Evolutionary conservation across 2,888 invertebrate genomes (phyloP), one percentile per base, ranked within the genome.

Genomic region (Tubulanus polymorphus): DNA sequence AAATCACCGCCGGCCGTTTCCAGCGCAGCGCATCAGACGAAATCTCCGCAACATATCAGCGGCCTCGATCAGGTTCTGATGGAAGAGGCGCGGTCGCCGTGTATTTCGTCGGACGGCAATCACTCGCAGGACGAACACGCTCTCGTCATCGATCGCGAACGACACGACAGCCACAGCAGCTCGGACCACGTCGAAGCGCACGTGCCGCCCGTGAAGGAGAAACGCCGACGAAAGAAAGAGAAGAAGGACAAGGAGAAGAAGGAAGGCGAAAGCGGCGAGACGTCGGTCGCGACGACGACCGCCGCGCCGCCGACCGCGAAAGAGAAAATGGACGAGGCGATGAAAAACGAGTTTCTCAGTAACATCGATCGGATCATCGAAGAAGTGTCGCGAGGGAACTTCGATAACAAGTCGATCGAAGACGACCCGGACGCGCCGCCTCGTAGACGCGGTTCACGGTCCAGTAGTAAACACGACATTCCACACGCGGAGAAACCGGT

Each of bases 301-400:
- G 15, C 48, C 3, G 26, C 47, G 8, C 6, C 47, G 1, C 41
- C 52, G 15, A 26, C 35, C n/a, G 10, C 52, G 5, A 35, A n/a
- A n/a, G n/a, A n/a, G n/a, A n/a, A n/a, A n/a, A n/a, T n/a, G n/a
- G n/a, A n/a, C n/a, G n/a, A n/a, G n/a, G n/a, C n/a, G n/a, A 8
- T 41, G 41, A 20, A 18, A 41, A 20, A 20, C 41, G 41, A 45
- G 3, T 53, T 51, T 15, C 63, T 66, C 63, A 70, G 66, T 51
- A 88, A 89, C 1, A 85, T 91, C 10, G 93, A 94, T 73, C 92
- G 91, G 67, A 86, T 90, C 15, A 92, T 93, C 62, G 93, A 94
- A 65, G 92, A 93, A 71, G 91, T 92, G 0, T 87, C 91, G 1
- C 86, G 90, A 63, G 88, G 89, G 70, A 52, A 76, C 71, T 71